Conservation (phyloP, 2,888 invertebrate species). For the Aleiodes leptofemur region DNA sequence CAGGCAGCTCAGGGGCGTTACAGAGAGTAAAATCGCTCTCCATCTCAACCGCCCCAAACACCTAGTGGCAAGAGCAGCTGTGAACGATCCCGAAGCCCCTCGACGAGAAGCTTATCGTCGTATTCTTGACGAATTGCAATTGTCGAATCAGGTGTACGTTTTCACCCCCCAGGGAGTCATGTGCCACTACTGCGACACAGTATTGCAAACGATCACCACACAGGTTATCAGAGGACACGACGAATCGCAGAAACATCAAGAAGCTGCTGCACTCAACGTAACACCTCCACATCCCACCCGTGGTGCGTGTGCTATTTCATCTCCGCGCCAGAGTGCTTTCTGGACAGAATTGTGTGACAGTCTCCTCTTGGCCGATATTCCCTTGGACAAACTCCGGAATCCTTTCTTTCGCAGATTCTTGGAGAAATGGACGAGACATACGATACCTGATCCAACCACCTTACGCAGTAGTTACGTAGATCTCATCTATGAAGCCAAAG, state of each 20-base stretch:
- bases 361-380: conserved; percentile 19
- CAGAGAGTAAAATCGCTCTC: neutral
- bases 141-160: neutral
- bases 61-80: neutral
- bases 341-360: conserved; percentile 17
- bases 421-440: conserved; percentile 16
- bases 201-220: neutral
- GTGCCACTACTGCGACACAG: neutral
- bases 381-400: conserved; percentile 10
- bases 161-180: neutral
- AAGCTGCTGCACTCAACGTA: neutral
- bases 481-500: neutral
- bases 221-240: neutral
- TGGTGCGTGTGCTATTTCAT: neutral
- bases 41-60: neutral
- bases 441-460: conserved; percentile 2
- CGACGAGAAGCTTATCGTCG: neutral
- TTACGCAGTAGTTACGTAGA: conserved; percentile 10
- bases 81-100: neutral
- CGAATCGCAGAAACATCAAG: neutral
- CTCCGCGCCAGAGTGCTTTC: neutral
- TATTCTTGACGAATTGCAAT: neutral
- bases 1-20: no score
- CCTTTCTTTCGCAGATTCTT: neutral
- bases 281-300: neutral